phyloP scores from a whole-genome alignment of 1,140 invertebrate species.

The Neocloeon triangulifer region DNA sequence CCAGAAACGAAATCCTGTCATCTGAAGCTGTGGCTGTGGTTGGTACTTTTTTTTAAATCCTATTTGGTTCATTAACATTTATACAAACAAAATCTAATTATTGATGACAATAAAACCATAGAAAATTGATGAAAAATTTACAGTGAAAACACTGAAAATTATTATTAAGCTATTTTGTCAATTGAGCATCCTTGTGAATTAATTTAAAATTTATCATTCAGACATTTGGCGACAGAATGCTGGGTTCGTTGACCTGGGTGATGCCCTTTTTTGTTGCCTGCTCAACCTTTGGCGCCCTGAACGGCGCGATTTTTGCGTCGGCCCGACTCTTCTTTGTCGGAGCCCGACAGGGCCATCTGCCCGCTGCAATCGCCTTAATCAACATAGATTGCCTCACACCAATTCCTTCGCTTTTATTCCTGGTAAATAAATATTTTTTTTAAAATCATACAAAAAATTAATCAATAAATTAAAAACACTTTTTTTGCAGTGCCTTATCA shows the following conservation, averaged over 20 bases:
- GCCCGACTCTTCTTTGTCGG: conserved; percentile 78
- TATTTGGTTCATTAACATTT: too few relatives aligned
- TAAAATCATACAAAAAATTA: too few relatives aligned
- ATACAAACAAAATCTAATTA: too few relatives aligned
- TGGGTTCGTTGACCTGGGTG: conserved; percentile 48
- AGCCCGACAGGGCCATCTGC: conserved; percentile 75
- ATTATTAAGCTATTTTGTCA: conserved; percentile 5
- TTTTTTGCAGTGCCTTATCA: conserved; percentile 47
- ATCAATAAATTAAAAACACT: neutral
- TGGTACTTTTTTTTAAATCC: conserved; percentile 17
- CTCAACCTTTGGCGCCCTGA: conserved; percentile 64
- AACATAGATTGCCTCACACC: conserved; percentile 63
- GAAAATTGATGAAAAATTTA: too few relatives aligned
- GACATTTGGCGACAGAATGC: conserved; percentile 55
- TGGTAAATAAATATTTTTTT: conserved; percentile 30
- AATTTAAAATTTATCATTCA: conserved; percentile 17
- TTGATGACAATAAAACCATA: too few relatives aligned
- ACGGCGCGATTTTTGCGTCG: conserved; percentile 77
- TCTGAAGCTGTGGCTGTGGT: conserved; percentile 90
- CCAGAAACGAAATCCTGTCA: conserved; percentile 52
- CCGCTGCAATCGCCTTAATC: conserved; percentile 59
- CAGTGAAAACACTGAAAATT: conserved; percentile 5
- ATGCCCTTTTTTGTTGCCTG: conserved; percentile 71
- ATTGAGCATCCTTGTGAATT: conserved; percentile 1
- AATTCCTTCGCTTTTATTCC: conserved; percentile 59